Base-by-base conservation (phyloP, 2,888 invertebrate species). In the Ditula angustiorana region DNA sequence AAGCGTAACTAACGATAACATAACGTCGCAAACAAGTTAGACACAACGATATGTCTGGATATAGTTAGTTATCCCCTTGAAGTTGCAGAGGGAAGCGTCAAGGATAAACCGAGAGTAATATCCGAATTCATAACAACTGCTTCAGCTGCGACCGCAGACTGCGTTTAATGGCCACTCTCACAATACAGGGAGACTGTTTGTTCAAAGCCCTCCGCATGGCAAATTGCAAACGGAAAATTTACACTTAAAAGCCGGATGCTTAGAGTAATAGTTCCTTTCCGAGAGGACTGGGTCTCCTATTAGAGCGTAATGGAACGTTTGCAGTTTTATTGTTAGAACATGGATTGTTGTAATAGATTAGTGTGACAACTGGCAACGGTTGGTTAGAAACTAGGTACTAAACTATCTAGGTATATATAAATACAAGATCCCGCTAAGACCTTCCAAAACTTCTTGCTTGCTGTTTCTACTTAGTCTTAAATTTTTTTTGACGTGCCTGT, bases 161-260 rank as follows among this genome's bases (percentile, higher is more conserved):
- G 74, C 70, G 64, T 72, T 74, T 83, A 82, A 83, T 81, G 73
- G 82, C 72, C 74, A 74, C 78, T 74, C 78, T 74, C 44, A 71
- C 70, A 74, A 67, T 71, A 61, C 66, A 74, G 73, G 75, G 75
- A 74, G 74, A 26, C 57, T 73, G 74, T 72, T 78, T 77, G 78
- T 81, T 76, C 74, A 72, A 77, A 71, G 69, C 67, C 72, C 80
- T 74, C 77, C 75, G 74, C 73, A 78, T 76, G 79, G 88, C 89
- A 91, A 90, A 92, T 90, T 87, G 86, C 88, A 78, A 86, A 82
- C 90, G 90, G 91, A 92, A 91, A 90, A 88, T 92, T 92, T 91
- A 87, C 83, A 89, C 85, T 90, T 90, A 90, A 92, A 90, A 90
- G 86, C 92, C 90, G 92, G 92, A 92, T 86, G 85, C 78, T 75